These are phyloP conservation scores for Xanthorhoe spadicearia DNA, from an alignment of 2,888 invertebrate genomes.

Conservation along the genomic window DNA sequence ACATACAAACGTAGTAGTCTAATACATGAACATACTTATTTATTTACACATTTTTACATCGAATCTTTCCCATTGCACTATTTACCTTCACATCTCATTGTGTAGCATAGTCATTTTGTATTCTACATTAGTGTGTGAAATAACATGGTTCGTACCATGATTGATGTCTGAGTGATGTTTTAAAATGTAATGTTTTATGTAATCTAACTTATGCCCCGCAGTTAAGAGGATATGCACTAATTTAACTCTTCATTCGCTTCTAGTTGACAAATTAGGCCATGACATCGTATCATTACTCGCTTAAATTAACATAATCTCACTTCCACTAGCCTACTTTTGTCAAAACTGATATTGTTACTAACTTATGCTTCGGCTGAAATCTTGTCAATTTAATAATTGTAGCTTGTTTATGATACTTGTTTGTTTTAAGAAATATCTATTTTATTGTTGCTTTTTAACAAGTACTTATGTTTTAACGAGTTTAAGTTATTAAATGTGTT, in stretches of 20 bases:
- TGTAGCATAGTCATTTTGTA: constrained; percentile 33
- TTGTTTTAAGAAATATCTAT: constrained; percentile 35
- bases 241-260: constrained; percentile 46
- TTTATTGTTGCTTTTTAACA: constrained; percentile 18
- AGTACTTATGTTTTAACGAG: constrained; percentile 19
- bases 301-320: constrained; percentile 3
- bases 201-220: constrained; percentile 11
- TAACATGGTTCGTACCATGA: constrained; percentile 10
- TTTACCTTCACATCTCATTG: constrained; percentile 18
- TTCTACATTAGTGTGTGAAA: constrained; percentile 27
- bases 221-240: constrained; percentile 10
- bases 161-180: constrained; percentile 10
- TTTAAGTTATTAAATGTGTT: constrained; percentile 18
- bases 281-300: constrained; percentile 42
- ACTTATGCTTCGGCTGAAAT: constrained; percentile 26
- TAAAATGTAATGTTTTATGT: constrained; percentile 8
- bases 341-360: constrained; percentile 35
- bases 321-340: constrained; percentile 29
- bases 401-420: constrained; percentile 40
- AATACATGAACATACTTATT: constrained; percentile 24
- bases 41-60: constrained; percentile 28
- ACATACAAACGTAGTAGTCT: constrained; percentile 15
- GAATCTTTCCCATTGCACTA: constrained; percentile 26
- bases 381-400: constrained; percentile 22
- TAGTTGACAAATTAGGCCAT: constrained; percentile 50